phyloP scores from a whole-genome alignment of 2,113 vertebrate genomes.

The human (Homo sapiens) region GRCh38 chr9:68382501-68383000 shows the following conservation, averaged over 20 bases:
- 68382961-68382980: neutral
- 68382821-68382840: neutral
- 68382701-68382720: neutral
- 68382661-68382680: neutral
- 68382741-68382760: neutral
- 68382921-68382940: neutral
- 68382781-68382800: neutral
- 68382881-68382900: neutral
- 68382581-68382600: neutral
- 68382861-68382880: neutral
- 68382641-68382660: neutral
- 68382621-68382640: neutral
- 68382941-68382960: neutral
- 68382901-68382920: neutral
- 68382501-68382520: neutral
- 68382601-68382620: neutral
- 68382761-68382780: neutral
- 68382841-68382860: slow-evolving; percentile 11
- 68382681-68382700: neutral
- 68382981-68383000: neutral
- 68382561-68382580: neutral
- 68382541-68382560: neutral
- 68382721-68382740: neutral
- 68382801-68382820: neutral
- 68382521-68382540: neutral